phyloP scores from a whole-genome alignment of 2,888 invertebrate genomes.

The Crocallis elinguaria region DNA sequence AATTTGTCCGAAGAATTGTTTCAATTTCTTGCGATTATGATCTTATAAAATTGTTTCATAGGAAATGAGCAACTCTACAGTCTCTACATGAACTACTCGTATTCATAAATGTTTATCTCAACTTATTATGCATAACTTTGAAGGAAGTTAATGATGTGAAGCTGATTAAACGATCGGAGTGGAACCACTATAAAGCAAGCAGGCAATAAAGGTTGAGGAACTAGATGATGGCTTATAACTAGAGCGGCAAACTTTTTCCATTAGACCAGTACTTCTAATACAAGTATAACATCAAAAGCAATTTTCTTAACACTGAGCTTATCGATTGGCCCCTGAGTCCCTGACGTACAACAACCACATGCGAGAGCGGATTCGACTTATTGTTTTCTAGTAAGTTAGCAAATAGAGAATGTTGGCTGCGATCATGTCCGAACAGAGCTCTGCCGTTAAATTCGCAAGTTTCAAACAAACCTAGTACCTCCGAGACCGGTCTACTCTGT shows the following conservation, averaged over 20 bases:
- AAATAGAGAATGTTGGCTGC: constrained; percentile 48
- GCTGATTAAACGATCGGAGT: constrained; percentile 47
- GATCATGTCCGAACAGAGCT: constrained; percentile 36
- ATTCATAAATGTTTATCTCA: constrained; percentile 23
- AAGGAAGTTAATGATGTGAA: constrained; percentile 41
- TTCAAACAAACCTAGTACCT: constrained; percentile 52
- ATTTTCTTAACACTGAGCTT: background rate
- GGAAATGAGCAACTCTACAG: constrained; percentile 2
- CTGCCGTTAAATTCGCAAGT: constrained; percentile 57
- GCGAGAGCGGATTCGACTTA: too few relatives aligned
- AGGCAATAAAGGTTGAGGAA: constrained; percentile 37
- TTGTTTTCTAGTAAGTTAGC: constrained; percentile 20
- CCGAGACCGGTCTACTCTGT: constrained; percentile 38
- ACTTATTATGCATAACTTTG: constrained; percentile 22
- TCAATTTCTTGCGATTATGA: background rate
- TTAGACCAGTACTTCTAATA: background rate
- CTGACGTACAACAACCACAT: too few relatives aligned
- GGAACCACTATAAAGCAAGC: constrained; percentile 36
- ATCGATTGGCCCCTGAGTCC: background rate
- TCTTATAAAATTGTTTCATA: constrained; percentile 1
- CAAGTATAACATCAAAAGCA: background rate
- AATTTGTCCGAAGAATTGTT: background rate
- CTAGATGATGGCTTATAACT: background rate
- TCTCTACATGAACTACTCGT: constrained; percentile 23
- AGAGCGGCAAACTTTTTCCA: background rate